Evolutionary conservation across 1,140 invertebrate genomes (phyloP).

Genomic region (Thereuonema tuberculata): DNA sequence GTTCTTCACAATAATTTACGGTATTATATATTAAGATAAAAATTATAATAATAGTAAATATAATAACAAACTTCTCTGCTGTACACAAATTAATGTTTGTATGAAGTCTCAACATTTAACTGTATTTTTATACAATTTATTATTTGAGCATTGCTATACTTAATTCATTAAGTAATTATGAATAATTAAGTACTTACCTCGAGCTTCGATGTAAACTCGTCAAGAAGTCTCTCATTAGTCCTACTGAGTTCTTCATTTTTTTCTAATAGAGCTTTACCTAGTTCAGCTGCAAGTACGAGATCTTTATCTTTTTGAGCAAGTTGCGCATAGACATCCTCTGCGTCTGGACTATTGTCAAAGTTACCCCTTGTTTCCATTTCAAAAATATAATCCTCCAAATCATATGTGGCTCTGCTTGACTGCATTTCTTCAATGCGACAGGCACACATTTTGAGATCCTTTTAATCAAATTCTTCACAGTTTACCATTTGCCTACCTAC

Average conservation of each 20-base stretch:
- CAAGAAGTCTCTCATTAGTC: slow-evolving; percentile 66
- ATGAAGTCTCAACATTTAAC: too few species aligned
- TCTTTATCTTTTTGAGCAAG: slow-evolving; percentile 86
- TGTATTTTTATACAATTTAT: too few species aligned
- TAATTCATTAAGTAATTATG: too few species aligned
- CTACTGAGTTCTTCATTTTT: slow-evolving; percentile 82
- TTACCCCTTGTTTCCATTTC: slow-evolving; percentile 38
- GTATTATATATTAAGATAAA: too few species aligned
- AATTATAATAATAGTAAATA: too few species aligned
- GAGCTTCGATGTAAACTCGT: slow-evolving; percentile 80
- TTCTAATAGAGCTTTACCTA: slow-evolving; percentile 86
- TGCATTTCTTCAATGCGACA: slow-evolving; percentile 7
- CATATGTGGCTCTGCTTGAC: slow-evolving; percentile 21
- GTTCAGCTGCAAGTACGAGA: slow-evolving; percentile 77
- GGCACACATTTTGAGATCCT: slow-evolving; percentile 11
- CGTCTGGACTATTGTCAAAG: slow-evolving; percentile 32
- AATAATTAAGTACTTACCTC: slow-evolving; percentile 78
- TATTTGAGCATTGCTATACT: too few species aligned
- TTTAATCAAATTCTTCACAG: too few species aligned
- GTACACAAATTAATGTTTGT: too few species aligned
- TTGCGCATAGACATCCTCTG: slow-evolving; percentile 60
- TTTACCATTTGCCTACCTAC: too few species aligned
- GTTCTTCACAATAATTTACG: too few species aligned
- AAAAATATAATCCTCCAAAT: slow-evolving; percentile 41
- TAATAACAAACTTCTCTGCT: too few species aligned